Evolutionary conservation across 2,888 invertebrate species (phyloP).

Genomic region (Calameuta filiformis): DNA sequence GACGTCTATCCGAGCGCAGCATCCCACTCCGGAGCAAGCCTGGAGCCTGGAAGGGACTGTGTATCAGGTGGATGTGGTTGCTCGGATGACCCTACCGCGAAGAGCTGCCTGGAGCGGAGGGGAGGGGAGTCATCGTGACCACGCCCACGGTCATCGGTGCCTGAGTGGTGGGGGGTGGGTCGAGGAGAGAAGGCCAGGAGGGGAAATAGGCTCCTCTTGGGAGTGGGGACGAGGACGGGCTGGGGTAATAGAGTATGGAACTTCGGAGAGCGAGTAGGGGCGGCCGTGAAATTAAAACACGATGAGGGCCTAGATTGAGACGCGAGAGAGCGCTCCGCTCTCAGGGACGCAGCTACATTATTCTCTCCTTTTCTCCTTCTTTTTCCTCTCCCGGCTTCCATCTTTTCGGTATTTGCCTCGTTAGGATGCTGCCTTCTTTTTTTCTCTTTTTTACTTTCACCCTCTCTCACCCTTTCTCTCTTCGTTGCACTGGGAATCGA

Average conservation of each 20-base stretch:
- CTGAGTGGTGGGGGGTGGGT: constrained; percentile 5
- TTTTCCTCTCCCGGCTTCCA: not conserved
- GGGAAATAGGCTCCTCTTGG: constrained; percentile 27
- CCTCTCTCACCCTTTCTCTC: not conserved
- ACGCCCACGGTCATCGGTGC: not conserved
- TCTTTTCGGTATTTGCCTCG: not conserved
- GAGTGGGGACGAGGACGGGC: constrained; percentile 16
- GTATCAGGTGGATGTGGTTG: not conserved
- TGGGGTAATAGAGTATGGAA: constrained; percentile 30
- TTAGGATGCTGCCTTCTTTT: not conserved
- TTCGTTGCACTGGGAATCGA: not conserved
- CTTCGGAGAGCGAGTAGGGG: constrained; percentile 14
- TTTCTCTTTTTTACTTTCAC: not conserved
- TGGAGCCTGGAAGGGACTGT: not conserved
- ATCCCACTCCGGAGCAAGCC: not conserved
- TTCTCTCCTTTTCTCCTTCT: not conserved
- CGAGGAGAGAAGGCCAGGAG: constrained; percentile 28
- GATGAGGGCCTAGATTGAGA: constrained; percentile 58
- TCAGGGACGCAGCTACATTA: constrained; percentile 41
- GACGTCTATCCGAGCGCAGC: not conserved
- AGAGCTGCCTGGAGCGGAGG: not conserved
- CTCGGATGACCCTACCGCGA: not conserved
- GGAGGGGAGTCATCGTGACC: not conserved
- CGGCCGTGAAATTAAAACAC: constrained; percentile 61
- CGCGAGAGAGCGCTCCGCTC: constrained; percentile 38